These are phyloP conservation scores for Centroberyx gerrardi DNA, from an alignment of 2,797 vertebrate species.

Conservation along the genomic window DNA sequence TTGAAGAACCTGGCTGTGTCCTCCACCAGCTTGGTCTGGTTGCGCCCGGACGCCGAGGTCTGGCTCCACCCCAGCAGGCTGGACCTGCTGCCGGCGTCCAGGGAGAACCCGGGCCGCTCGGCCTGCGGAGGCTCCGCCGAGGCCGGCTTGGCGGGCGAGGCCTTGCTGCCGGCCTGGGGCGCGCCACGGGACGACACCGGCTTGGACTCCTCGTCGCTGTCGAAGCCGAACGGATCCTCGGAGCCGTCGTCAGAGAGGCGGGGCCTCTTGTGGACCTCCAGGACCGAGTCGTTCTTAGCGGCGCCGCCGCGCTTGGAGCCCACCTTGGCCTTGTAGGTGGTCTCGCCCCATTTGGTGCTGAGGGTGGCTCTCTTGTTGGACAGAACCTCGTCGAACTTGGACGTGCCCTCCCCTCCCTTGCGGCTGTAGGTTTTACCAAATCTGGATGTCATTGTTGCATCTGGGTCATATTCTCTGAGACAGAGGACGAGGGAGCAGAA, in stretches of 20 bases:
- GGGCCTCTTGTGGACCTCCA: conserved; percentile 91
- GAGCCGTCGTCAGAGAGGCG: conserved; percentile 84
- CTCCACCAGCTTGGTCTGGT: conserved; percentile 79
- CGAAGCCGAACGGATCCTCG: conserved; percentile 98
- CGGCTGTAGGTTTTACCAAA: conserved; percentile 99
- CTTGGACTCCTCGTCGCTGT: conserved; percentile 97
- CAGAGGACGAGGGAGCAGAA: conserved; percentile 4
- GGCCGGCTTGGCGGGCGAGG: conserved; percentile 71
- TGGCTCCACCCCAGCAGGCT: conserved; percentile 67
- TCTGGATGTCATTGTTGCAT: conserved; percentile 99
- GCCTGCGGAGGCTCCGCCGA: conserved; percentile 70
- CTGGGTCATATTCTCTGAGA: conserved; percentile 97
- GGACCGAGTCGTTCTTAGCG: conserved; percentile 84
- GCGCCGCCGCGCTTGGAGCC: conserved; percentile 91
- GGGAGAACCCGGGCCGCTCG: conserved; percentile 56
- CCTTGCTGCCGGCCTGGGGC: conserved; percentile 76
- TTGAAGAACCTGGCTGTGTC: conserved; percentile 86
- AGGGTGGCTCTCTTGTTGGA: conserved; percentile 97
- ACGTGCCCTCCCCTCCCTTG: conserved; percentile 95
- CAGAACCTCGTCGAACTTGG: conserved; percentile 98
- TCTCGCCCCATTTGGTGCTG: conserved; percentile 99
- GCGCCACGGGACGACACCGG: conserved; percentile 94
- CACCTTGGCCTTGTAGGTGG: conserved; percentile 97
- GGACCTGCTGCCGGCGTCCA: conserved; percentile 74
- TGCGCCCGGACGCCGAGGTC: conserved; percentile 51